Evolutionary conservation across 2,797 vertebrate species (phyloP), one percentile per base, ranked within the genome.

Genomic region (Melanotaenia pygmaea): DNA sequence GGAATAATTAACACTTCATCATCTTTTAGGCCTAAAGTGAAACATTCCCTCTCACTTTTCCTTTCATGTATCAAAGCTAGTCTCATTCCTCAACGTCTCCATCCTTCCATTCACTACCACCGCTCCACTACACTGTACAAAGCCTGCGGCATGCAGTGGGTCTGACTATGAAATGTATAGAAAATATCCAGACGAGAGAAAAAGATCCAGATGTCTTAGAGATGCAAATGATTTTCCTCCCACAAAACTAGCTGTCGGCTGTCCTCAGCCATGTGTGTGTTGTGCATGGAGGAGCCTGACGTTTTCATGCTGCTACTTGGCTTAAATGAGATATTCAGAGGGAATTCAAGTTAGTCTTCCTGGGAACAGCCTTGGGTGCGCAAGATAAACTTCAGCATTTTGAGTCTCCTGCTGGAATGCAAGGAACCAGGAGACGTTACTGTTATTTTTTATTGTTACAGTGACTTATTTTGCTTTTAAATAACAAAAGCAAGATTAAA

Each of bases 241-340:
- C 62, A 76, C 47, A 72, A 71, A 86, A 85, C 53, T 53, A 79
- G 76, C 77, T 59, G 80, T 59, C 85, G 82, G 74, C 83, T 11
- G 35, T 77, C 66, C 45, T 79, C 38, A 56, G 51, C 79, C 67
- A 62, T 11, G 1, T 37, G 69, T 62, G 58, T 47, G 40, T 64
- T 72, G 73, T 70, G 68, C 81, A 72, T 51, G 43, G 67, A 81
- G 54, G 60, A 60, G 54, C 43, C 62, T 92, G 86, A 93, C 91
- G 93, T 87, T 93, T 93, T 90, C 79, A 91, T 91, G 79, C 67
- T 67, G 67, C 71, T 57, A 54, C 83, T 83, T 75, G 80, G 74
- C 72, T 81, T 86, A 86, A 89, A 85, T 84, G 73, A 91, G 82
- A 88, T 80, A 82, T 89, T 90, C 80, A 82, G 70, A 78, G 72